phyloP scores from a whole-genome alignment of 1,140 invertebrate species.

The Bombus balteatus region DNA sequence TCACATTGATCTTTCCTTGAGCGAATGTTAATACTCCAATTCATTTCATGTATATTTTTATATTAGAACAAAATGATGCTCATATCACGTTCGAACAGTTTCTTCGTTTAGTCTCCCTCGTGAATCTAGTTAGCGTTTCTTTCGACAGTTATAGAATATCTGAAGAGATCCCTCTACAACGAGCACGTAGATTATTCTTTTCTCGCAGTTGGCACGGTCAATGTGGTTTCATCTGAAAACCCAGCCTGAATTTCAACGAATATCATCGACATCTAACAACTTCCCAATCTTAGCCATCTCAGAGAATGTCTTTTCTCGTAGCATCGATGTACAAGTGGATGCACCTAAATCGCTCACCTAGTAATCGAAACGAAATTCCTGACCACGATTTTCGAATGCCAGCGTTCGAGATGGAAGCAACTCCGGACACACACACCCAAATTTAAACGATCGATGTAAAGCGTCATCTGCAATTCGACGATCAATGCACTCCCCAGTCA shows the following conservation, averaged over 20 bases:
- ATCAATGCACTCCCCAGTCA: not conserved
- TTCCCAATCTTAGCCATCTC: constrained; percentile 41
- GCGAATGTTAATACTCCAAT: not conserved
- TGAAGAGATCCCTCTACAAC: not conserved
- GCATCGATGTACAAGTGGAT: not conserved
- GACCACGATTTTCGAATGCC: constrained; percentile 19
- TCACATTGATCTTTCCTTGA: not conserved
- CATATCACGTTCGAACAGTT: not conserved
- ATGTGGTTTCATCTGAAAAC: not conserved
- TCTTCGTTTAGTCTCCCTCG: not conserved
- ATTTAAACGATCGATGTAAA: constrained; percentile 4
- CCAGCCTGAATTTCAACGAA: constrained; percentile 46
- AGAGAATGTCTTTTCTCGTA: constrained; percentile 17
- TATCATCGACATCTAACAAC: constrained; percentile 44
- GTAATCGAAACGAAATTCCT: not conserved
- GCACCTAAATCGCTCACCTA: not conserved
- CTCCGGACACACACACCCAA: not conserved
- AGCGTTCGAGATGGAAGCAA: too few species aligned
- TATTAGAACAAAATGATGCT: not conserved
- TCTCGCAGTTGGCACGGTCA: constrained; percentile 45
- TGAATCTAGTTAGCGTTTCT: not conserved
- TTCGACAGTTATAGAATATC: constrained; percentile 18
- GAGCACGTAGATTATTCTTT: constrained; percentile 31
- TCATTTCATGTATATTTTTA: not conserved
- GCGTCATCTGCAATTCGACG: not conserved